Evolutionary conservation across 2,888 invertebrate genomes (phyloP).

Genomic region (Tubiluchus corallicola): DNA sequence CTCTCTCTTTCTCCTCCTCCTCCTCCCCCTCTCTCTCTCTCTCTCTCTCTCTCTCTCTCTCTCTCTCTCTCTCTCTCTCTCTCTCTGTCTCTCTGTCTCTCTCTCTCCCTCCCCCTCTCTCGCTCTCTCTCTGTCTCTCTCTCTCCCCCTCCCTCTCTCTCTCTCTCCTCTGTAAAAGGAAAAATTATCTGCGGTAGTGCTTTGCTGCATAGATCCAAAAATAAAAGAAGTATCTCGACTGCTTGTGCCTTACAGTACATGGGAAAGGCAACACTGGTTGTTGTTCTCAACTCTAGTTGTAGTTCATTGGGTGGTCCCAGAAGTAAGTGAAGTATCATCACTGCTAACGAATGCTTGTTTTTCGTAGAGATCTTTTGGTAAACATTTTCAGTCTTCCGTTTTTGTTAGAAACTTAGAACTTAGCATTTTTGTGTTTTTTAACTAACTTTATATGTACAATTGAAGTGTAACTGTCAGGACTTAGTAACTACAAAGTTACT

Average conservation of each 20-base stretch:
- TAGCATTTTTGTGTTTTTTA: too few species aligned
- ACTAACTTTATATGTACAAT: too few species aligned
- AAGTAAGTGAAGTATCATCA: not conserved
- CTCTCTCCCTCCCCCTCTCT: conserved; percentile 9
- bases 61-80: conserved; percentile 8
- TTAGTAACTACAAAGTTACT: too few species aligned
- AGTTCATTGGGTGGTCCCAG: not conserved
- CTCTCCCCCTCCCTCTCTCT: conserved; percentile 9
- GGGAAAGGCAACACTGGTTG: too few species aligned
- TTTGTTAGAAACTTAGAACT: too few species aligned
- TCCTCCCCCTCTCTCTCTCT: conserved; percentile 8
- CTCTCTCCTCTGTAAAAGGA: not conserved
- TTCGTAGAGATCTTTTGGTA: too few species aligned
- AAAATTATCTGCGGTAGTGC: not conserved
- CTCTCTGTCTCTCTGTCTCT: conserved; percentile 10
- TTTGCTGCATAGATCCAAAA: not conserved
- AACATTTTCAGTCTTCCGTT: too few species aligned
- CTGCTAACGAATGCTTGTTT: too few species aligned
- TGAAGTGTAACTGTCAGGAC: too few species aligned
- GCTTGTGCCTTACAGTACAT: too few species aligned
- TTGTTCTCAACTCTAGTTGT: too few species aligned
- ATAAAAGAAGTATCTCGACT: too few species aligned
- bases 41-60: conserved; percentile 9
- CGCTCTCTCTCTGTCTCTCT: conserved; percentile 10
- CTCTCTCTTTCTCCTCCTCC: conserved; percentile 7